Percentiles rank a stretch among this genome's conserved stretches.
Evolutionary conservation across 2,113 vertebrate genomes (phyloP).

Genomic region (Scolopax mira): DNA sequence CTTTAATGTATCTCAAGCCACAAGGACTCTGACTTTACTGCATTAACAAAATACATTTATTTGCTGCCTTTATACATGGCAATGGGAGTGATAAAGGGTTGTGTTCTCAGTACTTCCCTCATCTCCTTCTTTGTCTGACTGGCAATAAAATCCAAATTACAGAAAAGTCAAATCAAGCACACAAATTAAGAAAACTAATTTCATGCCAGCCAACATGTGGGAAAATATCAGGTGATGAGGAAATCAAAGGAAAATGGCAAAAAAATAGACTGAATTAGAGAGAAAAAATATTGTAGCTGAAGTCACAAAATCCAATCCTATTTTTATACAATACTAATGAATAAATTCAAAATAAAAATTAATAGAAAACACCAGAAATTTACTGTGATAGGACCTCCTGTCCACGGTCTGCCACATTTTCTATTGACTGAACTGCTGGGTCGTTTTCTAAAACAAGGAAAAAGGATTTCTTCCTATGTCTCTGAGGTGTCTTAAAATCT

Average conservation of each 20-base stretch:
- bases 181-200: slow-evolving; percentile 33
- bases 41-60: slow-evolving; percentile 21
- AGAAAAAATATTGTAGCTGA: background rate
- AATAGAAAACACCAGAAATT: background rate
- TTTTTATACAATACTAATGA: background rate
- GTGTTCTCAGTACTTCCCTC: background rate
- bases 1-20: background rate
- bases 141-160: slow-evolving; percentile 26
- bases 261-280: background rate
- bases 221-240: background rate
- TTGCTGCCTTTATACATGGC: background rate
- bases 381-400: background rate
- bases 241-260: slow-evolving; percentile 14
- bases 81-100: background rate
- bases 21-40: background rate
- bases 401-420: background rate
- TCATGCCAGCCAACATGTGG: background rate
- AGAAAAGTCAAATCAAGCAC: background rate
- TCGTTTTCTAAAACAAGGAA: background rate
- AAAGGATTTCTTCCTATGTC: background rate
- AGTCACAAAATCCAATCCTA: background rate
- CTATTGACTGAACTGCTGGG: background rate
- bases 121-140: background rate
- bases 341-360: background rate
- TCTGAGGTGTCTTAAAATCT: background rate